phyloP scores from a whole-genome alignment of 2,113 vertebrate genomes.

The Vulpes ferrilata region DNA sequence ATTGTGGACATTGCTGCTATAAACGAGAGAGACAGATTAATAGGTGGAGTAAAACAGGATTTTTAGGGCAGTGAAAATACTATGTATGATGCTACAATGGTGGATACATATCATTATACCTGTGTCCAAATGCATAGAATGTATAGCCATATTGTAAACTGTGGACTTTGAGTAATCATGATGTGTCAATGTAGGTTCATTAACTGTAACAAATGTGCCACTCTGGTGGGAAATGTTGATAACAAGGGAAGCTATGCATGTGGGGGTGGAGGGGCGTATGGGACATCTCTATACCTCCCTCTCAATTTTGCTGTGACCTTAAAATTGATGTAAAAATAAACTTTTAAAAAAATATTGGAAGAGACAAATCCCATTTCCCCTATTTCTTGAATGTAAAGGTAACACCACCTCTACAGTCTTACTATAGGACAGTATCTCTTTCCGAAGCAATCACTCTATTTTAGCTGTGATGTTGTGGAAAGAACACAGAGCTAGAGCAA shows the following conservation, averaged over 20 bases:
- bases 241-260: not conserved
- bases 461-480: not conserved
- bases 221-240: not conserved
- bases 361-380: not conserved
- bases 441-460: conserved; percentile 3
- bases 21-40: not conserved
- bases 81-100: not conserved
- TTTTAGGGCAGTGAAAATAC: not conserved
- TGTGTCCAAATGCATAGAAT: too few relatives aligned
- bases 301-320: not conserved
- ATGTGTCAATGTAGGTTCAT: not conserved
- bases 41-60: not conserved
- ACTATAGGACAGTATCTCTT: not conserved
- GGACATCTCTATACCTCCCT: not conserved
- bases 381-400: not conserved
- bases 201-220: not conserved
- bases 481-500: not conserved
- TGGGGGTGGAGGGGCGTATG: not conserved
- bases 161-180: not conserved
- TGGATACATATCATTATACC: not conserved
- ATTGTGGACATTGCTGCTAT: too few relatives aligned
- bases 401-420: not conserved
- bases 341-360: not conserved
- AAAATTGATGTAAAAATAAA: not conserved
- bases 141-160: not conserved